Evolutionary conservation across 2,797 vertebrate genomes (phyloP).

Genomic region (Coreius guichenoti): DNA sequence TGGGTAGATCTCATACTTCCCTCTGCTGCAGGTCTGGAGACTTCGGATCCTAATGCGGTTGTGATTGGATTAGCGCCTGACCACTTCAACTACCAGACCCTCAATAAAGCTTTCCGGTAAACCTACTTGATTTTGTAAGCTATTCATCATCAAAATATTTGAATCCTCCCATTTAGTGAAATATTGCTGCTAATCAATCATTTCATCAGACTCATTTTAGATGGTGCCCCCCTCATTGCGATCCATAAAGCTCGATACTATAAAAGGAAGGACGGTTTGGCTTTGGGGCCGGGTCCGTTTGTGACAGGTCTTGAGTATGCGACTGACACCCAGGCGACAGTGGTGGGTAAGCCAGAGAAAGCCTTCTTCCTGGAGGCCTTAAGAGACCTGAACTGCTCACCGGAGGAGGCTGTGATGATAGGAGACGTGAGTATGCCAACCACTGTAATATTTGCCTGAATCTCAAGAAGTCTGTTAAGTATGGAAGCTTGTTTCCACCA

Average conservation of each 20-base stretch:
- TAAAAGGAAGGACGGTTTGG: constrained; percentile 88
- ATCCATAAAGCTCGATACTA: constrained; percentile 97
- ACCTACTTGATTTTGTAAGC: constrained; percentile 20
- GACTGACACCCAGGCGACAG: constrained; percentile 82
- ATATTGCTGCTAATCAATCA: background rate
- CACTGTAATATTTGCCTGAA: background rate
- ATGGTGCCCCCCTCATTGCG: constrained; percentile 92
- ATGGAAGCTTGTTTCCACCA: too few relatives aligned
- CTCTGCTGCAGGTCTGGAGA: constrained; percentile 64
- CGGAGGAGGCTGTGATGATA: constrained; percentile 91
- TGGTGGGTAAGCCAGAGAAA: constrained; percentile 92
- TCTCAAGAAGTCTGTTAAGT: background rate
- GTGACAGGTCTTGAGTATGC: constrained; percentile 90
- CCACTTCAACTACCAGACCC: constrained; percentile 89
- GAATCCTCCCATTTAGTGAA: background rate
- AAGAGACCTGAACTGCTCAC: constrained; percentile 80
- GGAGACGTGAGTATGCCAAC: constrained; percentile 79
- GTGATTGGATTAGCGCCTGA: constrained; percentile 92
- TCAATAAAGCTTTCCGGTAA: constrained; percentile 94
- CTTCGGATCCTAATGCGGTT: constrained; percentile 88
- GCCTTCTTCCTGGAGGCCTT: constrained; percentile 92
- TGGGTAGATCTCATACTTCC: background rate
- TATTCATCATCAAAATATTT: background rate
- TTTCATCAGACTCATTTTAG: constrained; percentile 82
- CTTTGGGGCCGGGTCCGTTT: constrained; percentile 94